Base-by-base conservation (phyloP, 2,888 invertebrate species). In the Nomada flava region DNA sequence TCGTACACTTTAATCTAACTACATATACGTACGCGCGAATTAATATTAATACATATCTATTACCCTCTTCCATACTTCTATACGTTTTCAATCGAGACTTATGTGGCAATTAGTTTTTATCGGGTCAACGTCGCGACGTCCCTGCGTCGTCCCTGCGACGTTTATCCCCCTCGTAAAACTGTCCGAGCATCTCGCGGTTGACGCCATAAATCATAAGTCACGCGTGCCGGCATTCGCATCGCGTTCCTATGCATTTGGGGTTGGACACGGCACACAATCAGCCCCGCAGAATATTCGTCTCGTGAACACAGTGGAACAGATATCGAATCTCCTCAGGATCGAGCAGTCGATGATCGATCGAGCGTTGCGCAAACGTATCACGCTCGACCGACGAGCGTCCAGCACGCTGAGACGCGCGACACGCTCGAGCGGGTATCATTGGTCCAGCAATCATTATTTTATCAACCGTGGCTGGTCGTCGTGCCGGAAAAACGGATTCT, bases 401-500 rank as follows among this genome's bases (percentile, higher is more conserved):
- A 84, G 70, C 68, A 42, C 50, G 52, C 53, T 59, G 78, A 67
- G 71, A 80, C 60, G 13, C 59, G 69, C 18, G 84, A 72, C 71
- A 83, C 80, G 88, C 85, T 83, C 74, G 65, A 84, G 79, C 77
- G 69, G 73, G 23, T 23, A 88, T 71, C 76, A 81, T 80, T 84
- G 64, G 36, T 65, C 65, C 68, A 77, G 70, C 44, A 78, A 88
- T 86, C 73, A 84, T 81, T 82, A 76, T 86, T 82, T 84, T 68
- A 76, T 63, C 73, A 50, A 59, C 50, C 73, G 78, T 78, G 55
- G 77, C 86, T 60, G 69, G 68, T 60, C 63, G 29, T 52, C 60
- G 53, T 70, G 57, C 62, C 29, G 18, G 23, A 23, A 50, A 70
- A 74, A 82, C 20, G 36, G 42, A 70, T 26, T 26, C 26, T 18